Evolutionary conservation across 2,113 vertebrate genomes (phyloP), one percentile per base, ranked within the genome.

Genomic region (Rhizomys pruinosus): DNA sequence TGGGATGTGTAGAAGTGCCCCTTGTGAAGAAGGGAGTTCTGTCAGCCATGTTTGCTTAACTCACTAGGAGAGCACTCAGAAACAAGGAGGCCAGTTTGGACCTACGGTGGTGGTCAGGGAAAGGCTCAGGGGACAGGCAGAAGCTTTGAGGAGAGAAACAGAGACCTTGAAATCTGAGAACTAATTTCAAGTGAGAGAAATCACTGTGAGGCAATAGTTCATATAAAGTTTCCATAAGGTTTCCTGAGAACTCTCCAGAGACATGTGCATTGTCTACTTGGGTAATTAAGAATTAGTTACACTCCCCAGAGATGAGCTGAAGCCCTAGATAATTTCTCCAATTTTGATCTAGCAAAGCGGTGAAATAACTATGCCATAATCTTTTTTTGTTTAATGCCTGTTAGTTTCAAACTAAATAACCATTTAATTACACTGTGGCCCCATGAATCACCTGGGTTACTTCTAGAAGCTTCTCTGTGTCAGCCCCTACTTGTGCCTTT

Each of bases 201-300:
- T 37, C 66, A 74, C 9, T 9, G 69, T 19, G 73, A 32, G 37
- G 2, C 22, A n/a, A n/a, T 5, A 25, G 59, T 85, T 94, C 88
- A 76, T 19, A 59, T 73, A 86, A 90, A 82, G 44, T 69, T 47
- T 81, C 42, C 66, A 0, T 68, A 68, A 79, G 72, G 69, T 84
- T 89, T 93, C 82, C 81, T 39, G 55, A 74, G 91, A 94, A 93
- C n/a, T 91, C 93, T 90, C 72, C 57, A 94, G 87, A 93, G 94
- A 29, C 61, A 44, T 17, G 19, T 7, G 25, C 77, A 22, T 93
- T 93, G 92, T 92, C 84, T 81, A 80, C n/a, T 77, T 93, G 78
- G 57, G 90, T 97, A 97, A 97, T 97, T 97, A 97, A 94, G 74
- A 93, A 96, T 74, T 57, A 72, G 32, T 71, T 73, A 5, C 13